phyloP scores from a whole-genome alignment of 2,888 invertebrate genomes.

The Rhyacophila evoluta region DNA sequence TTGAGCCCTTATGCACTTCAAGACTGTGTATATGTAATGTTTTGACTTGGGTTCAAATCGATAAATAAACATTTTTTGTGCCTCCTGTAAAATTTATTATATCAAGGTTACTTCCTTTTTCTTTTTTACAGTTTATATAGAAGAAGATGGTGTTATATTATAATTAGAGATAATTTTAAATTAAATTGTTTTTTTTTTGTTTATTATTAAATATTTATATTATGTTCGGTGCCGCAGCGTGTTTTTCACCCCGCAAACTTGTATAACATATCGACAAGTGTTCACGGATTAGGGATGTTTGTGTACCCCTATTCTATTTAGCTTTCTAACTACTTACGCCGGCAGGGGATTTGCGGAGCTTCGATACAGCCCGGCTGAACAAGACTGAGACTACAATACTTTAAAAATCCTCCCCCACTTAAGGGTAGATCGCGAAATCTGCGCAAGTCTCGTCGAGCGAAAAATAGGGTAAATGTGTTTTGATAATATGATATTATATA shows the following conservation, averaged over 20 bases:
- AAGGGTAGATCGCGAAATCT: neutral
- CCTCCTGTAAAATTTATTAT: too few species aligned
- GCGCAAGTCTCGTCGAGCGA: neutral
- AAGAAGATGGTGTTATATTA: too few species aligned
- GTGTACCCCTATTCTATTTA: constrained; percentile 53
- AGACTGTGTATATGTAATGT: too few species aligned
- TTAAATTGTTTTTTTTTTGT: too few species aligned
- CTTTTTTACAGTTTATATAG: too few species aligned
- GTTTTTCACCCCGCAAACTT: neutral
- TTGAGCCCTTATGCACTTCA: too few species aligned
- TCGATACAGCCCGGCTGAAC: neutral
- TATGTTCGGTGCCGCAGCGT: neutral
- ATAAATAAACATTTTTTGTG: too few species aligned
- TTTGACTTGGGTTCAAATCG: too few species aligned
- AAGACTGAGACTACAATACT: neutral
- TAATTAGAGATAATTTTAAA: too few species aligned
- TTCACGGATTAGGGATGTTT: constrained; percentile 53
- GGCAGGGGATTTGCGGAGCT: constrained; percentile 45
- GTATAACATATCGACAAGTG: constrained; percentile 50
- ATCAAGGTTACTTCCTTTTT: too few species aligned
- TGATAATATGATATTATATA: neutral
- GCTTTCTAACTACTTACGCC: constrained; percentile 51
- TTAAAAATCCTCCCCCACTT: neutral
- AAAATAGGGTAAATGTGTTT: neutral
- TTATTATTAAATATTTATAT: too few species aligned